Evolutionary conservation across 2,888 invertebrate species (phyloP), one percentile per base, ranked within the genome.

Genomic region (Dolichomitus sp.): DNA sequence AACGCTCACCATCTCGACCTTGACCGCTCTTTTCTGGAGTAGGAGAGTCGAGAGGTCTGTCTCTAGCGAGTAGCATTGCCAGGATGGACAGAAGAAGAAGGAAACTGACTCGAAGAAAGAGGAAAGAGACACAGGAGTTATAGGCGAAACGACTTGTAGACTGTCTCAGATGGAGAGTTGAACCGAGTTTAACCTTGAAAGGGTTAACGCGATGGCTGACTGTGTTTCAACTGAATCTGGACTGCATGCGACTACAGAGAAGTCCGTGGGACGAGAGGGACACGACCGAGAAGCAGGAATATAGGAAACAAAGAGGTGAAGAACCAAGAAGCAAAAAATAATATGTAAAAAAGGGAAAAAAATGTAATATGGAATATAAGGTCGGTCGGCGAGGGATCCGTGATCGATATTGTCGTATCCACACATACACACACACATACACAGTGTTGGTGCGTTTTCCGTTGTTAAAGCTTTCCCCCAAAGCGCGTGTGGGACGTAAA

Each of bases 401-500:
- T 85, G 85, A 87, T 87, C 85, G 81, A 84, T 77, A 80, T 73
- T 77, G 79, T 84, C 74, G 83, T 85, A 84, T 74, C 50, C 54
- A 76, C 78, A 23, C 23, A 23, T 2, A 23, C 23, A 23, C 23
- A 23, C 23, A 76, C 85, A 78, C 61, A 45, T 72, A 74, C 84
- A 78, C 12, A 33, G 65, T 17, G 54, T 63, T 17, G 61, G 33
- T 23, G 27, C 85, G 86, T 90, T 91, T 91, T 90, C 87, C 89
- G 89, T 89, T 90, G 88, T 88, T 90, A 89, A 91, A 78, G 37
- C 42, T 91, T 91, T 91, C 87, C 88, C 89, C 86, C 33, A 90
- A 91, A 91, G 89, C 89, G 89, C 89, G 89, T 90, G 90, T 90
- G 90, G 90, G 89, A 91, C 90, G 90, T 92, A 92, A 92, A 93